Evolutionary conservation across 2,113 vertebrate species (phyloP).

Genomic region (Steatornis caripensis): DNA sequence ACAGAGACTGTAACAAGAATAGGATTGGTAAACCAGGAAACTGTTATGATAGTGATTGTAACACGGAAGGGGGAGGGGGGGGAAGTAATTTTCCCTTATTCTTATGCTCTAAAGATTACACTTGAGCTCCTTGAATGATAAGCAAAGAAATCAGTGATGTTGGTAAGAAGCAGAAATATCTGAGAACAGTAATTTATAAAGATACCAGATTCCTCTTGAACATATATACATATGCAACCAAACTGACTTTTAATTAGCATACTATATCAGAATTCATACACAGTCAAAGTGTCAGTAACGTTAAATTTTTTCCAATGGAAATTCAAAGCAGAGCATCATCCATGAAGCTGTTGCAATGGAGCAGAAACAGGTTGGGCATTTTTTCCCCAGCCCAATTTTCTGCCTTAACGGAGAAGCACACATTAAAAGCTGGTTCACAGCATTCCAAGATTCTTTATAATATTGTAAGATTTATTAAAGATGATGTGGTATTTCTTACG

Average conservation of each 20-base stretch:
- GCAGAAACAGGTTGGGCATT: conserved; percentile 19
- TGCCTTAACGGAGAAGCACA: conserved; percentile 36
- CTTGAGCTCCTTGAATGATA: neutral
- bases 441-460: conserved; percentile 12
- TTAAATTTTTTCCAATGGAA: neutral
- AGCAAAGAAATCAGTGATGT: neutral
- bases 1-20: neutral
- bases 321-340: conserved; percentile 19
- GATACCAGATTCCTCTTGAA: neutral
- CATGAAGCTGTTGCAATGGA: conserved; percentile 37
- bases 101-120: neutral
- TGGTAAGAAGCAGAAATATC: neutral
- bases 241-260: conserved; percentile 9
- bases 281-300: neutral
- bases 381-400: conserved; percentile 59
- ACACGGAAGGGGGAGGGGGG: neutral
- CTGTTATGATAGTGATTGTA: neutral
- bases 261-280: neutral
- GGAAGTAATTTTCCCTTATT: conserved; percentile 5
- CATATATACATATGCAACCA: neutral
- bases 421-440: conserved; percentile 35
- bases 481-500: neutral
- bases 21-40: neutral
- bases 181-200: neutral
- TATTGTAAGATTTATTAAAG: conserved; percentile 33